Evolutionary conservation across 2,113 vertebrate genomes (phyloP).

Genomic region (Cheirogaleus medius): DNA sequence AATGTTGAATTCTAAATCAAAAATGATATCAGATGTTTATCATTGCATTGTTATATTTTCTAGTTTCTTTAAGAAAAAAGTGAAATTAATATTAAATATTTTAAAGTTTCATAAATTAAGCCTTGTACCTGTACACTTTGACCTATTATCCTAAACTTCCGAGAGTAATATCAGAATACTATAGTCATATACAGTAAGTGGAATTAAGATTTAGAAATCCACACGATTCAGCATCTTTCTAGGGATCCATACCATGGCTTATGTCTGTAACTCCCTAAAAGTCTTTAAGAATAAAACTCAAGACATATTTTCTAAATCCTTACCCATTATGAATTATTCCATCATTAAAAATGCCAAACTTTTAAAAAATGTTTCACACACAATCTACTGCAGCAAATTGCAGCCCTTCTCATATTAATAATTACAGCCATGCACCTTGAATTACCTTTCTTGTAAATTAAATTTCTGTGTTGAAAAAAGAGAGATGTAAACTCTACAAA

Average conservation of each 20-base stretch:
- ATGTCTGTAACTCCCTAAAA: neutral
- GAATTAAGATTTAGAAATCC: neutral
- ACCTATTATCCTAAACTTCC: neutral
- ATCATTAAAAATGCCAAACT: neutral
- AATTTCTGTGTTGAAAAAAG: neutral
- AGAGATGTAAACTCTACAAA: neutral
- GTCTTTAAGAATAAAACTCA: neutral
- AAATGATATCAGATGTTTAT: neutral
- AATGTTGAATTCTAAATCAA: neutral
- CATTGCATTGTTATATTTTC: neutral
- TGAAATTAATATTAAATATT: neutral
- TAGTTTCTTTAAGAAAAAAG: neutral
- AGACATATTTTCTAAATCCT: neutral
- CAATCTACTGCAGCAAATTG: neutral
- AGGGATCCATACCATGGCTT: neutral
- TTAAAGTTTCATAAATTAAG: conserved; percentile 40
- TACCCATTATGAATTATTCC: neutral
- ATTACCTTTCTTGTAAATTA: conserved; percentile 10
- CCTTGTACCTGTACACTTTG: neutral
- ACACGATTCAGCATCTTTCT: neutral
- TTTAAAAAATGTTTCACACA: neutral
- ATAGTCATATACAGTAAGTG: neutral
- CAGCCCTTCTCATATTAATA: neutral
- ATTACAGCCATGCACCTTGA: neutral
- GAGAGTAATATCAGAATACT: neutral